These are phyloP conservation scores for Pyrgilauda ruficollis DNA, from an alignment of 2,113 vertebrate genomes.

Conservation along the genomic window DNA sequence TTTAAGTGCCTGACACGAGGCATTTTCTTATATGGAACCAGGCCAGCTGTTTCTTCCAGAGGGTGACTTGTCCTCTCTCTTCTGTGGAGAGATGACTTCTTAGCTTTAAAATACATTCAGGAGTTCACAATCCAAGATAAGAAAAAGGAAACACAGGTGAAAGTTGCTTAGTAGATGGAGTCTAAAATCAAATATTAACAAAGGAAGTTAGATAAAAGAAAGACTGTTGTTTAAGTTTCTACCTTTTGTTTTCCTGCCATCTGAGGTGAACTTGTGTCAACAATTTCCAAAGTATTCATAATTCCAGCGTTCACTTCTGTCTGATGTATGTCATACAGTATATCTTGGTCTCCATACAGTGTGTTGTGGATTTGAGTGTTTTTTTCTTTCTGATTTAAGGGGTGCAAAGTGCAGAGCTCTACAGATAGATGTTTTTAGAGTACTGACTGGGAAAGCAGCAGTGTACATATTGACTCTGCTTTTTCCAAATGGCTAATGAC, in stretches of 20 bases:
- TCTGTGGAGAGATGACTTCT: neutral
- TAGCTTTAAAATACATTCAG: neutral
- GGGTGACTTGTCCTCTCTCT: neutral
- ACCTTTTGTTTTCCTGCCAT: neutral
- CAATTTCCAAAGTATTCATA: neutral
- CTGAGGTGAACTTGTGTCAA: neutral
- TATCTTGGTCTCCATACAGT: neutral
- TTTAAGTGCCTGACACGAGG: neutral
- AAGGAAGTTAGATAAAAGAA: neutral
- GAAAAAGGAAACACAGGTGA: neutral
- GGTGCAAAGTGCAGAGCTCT: neutral
- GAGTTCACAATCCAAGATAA: neutral
- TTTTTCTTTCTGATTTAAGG: neutral
- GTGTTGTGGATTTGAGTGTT: neutral
- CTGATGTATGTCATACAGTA: neutral
- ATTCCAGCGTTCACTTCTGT: neutral
- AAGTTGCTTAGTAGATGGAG: neutral
- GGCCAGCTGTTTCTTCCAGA: neutral
- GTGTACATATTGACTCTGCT: neutral
- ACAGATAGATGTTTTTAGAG: neutral
- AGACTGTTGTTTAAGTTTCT: neutral
- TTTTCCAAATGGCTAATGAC: neutral
- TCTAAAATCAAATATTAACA: neutral
- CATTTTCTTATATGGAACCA: neutral
- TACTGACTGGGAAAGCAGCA: neutral